Percentiles rank a stretch among this genome's conserved stretches.
phyloP scores from a whole-genome alignment of 2,113 vertebrate species.

The Tragelaphus scriptus region DNA sequence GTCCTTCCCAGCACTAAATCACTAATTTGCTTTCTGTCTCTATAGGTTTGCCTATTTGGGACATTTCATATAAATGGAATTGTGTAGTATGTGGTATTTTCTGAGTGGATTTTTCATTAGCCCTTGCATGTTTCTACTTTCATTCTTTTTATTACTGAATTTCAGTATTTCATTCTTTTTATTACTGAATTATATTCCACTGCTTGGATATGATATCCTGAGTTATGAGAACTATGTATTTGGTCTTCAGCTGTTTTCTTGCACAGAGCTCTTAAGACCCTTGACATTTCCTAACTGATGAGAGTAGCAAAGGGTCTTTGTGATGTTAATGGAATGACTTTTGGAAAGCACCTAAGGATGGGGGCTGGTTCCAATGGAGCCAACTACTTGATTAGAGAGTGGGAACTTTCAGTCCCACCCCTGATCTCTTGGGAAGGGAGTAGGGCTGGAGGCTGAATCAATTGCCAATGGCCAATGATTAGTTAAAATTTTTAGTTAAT shows the following conservation, averaged over 20 bases:
- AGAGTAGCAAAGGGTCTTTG: background rate
- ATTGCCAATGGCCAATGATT: background rate
- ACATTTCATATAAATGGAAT: background rate
- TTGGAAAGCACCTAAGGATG: background rate
- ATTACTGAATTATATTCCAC: background rate
- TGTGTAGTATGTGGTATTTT: background rate
- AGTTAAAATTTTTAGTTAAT: background rate
- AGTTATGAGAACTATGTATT: background rate
- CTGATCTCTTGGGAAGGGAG: background rate
- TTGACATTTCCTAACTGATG: background rate
- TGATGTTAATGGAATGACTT: background rate
- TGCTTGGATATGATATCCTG: background rate
- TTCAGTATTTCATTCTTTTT: background rate
- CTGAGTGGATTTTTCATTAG: background rate
- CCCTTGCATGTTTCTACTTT: background rate
- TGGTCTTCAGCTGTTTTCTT: background rate
- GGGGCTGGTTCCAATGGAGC: background rate
- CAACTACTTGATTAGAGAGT: background rate
- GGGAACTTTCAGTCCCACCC: background rate
- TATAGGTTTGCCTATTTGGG: background rate
- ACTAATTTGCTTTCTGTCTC: background rate
- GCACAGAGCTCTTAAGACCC: background rate
- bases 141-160: background rate
- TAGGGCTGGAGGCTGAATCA: background rate
- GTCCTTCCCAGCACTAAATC: background rate